These are phyloP conservation scores for Drosophila navojoa DNA, from an alignment of 1,140 invertebrate species.

Conservation along the genomic window DNA sequence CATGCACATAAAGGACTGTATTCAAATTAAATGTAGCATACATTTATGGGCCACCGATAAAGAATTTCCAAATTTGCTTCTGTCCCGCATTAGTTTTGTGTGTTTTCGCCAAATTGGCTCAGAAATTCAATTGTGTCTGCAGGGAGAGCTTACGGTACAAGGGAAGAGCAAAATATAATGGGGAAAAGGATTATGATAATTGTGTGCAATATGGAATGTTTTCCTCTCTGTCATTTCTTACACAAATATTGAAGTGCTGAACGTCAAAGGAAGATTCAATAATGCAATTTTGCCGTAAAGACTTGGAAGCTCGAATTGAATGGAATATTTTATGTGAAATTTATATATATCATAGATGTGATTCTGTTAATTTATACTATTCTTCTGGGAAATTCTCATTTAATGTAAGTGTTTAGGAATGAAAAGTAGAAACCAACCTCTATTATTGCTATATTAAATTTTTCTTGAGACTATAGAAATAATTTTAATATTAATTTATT, in stretches of 20 bases:
- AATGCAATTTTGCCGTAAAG: slow-evolving; percentile 17
- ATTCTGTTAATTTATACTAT: no score
- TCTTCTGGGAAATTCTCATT: no score
- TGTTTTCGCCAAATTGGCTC: slow-evolving; percentile 32
- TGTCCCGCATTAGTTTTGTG: slow-evolving; percentile 25
- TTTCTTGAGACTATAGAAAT: no score
- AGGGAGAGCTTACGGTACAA: background rate
- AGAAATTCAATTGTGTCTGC: slow-evolving; percentile 6
- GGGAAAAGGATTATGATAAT: background rate
- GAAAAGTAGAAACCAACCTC: no score
- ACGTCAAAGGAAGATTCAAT: slow-evolving; percentile 45
- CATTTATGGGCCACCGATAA: slow-evolving; percentile 56
- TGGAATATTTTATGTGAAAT: no score
- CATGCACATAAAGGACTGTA: slow-evolving; percentile 61
- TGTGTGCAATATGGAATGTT: background rate
- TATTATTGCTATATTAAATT: no score
- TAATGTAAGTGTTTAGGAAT: no score
- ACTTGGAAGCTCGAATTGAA: no score
- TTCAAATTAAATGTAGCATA: slow-evolving; percentile 71
- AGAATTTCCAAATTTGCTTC: slow-evolving; percentile 31
- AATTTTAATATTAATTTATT: no score
- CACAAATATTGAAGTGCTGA: background rate
- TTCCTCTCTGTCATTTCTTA: background rate
- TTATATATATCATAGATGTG: no score
- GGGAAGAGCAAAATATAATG: background rate